Percentiles rank a stretch among this genome's conserved stretches.
These are phyloP conservation scores for Steinernema feltiae DNA, from an alignment of 1,140 invertebrate genomes.

Conservation along the genomic window DNA sequence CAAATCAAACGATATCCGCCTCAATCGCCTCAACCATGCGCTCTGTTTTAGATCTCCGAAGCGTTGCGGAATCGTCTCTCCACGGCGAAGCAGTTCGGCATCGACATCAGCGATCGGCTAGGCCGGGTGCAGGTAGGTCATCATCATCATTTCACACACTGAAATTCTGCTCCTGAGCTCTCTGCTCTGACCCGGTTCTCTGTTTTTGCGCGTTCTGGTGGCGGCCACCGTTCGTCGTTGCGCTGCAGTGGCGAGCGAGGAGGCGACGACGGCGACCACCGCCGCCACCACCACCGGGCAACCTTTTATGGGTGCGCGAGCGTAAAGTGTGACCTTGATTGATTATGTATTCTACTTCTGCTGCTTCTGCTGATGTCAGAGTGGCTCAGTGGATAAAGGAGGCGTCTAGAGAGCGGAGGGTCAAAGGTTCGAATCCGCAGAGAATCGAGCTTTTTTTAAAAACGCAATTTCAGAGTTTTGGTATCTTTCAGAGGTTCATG, in stretches of 20 bases:
- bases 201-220: constrained; percentile 10
- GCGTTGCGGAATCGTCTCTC: background rate
- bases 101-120: background rate
- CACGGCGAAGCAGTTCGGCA: background rate
- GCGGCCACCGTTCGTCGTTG: no score
- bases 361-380: no score
- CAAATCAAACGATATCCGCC: background rate
- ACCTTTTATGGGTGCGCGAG: constrained; percentile 11
- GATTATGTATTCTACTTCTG: no score
- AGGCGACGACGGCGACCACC: background rate
- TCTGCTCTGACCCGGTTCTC: background rate
- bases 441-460: no score
- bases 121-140: background rate
- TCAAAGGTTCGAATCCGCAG: no score
- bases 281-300: background rate
- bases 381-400: no score
- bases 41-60: background rate
- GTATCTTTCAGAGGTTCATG: no score
- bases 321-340: constrained; percentile 9
- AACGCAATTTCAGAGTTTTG: no score
- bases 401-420: no score
- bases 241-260: no score
- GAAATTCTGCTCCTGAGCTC: background rate
- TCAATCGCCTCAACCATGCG: background rate
- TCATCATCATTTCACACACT: background rate